Conservation (phyloP, 2,113 vertebrate genomes). For the Oncorhynchus keta region DNA sequence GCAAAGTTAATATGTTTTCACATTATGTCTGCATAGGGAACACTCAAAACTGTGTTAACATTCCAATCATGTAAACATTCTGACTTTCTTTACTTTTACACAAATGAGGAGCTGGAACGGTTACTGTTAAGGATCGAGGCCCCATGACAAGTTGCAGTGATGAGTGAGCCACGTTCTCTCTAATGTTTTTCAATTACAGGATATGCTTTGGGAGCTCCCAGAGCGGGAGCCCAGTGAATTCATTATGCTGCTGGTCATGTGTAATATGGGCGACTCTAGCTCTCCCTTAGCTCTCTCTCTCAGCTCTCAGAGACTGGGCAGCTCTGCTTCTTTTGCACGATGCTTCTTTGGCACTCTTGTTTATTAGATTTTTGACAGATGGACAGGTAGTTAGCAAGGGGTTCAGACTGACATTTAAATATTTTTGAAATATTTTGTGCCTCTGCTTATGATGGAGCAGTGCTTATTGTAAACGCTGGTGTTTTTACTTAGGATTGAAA, state of each 20-base stretch:
- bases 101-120: background rate
- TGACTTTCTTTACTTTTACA: background rate
- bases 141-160: slow-evolving; percentile 1
- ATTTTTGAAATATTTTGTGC: no score
- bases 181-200: background rate
- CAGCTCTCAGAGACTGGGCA: background rate
- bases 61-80: background rate
- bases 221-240: background rate
- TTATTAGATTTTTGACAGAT: no score
- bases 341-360: no score
- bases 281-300: background rate
- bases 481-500: no score
- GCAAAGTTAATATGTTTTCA: no score
- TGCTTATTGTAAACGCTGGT: no score
- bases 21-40: no score
- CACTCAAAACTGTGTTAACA: background rate
- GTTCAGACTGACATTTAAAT: no score
- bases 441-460: no score
- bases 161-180: background rate
- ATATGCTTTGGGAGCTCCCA: background rate
- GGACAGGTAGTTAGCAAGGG: no score
- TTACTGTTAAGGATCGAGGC: background rate
- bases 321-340: no score
- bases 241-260: background rate
- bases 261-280: background rate